A percentile compares a stretch with the other conserved stretches of the same genome.
Evolutionary conservation across 2,888 invertebrate genomes (phyloP).

Genomic region (Steinernema scapterisci): DNA sequence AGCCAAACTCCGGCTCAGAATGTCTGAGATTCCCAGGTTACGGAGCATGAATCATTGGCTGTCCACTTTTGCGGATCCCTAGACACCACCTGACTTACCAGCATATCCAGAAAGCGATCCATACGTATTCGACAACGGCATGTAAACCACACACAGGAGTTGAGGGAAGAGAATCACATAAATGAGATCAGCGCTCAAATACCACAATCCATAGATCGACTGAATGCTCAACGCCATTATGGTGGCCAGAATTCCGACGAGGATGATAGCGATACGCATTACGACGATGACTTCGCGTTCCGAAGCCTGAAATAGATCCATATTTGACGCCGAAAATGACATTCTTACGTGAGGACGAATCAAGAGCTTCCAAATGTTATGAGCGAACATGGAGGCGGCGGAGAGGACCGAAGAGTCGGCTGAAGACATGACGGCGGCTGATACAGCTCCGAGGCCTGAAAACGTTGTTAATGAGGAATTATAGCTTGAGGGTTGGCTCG

Average conservation of each 20-base stretch:
- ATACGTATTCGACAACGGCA: constrained; percentile 93
- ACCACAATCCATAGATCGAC: constrained; percentile 97
- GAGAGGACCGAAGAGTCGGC: constrained; percentile 97
- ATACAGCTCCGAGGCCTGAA: constrained; percentile 86
- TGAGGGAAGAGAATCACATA: constrained; percentile 98
- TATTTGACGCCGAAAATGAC: background rate
- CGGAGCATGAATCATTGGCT: no score
- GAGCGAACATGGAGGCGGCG: constrained; percentile 97
- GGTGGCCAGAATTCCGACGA: constrained; percentile 84
- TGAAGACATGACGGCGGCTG: constrained; percentile 98
- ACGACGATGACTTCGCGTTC: constrained; percentile 89
- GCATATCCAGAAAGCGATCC: constrained; percentile 77
- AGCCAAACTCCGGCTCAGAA: background rate
- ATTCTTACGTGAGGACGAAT: constrained; percentile 82
- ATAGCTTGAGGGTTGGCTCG: no score
- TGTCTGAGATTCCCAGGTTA: no score
- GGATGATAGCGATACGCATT: constrained; percentile 87
- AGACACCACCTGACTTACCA: constrained; percentile 48
- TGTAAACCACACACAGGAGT: constrained; percentile 94
- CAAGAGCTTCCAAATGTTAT: constrained; percentile 96
- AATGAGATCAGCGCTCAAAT: constrained; percentile 96
- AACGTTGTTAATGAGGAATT: no score
- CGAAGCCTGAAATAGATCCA: constrained; percentile 76
- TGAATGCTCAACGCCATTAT: constrained; percentile 95
- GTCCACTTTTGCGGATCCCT: no score